A percentile compares a stretch with the other conserved stretches of the same genome.
Conservation (phyloP, 2,113 vertebrate genomes). For the Phasianus colchicus region DNA sequence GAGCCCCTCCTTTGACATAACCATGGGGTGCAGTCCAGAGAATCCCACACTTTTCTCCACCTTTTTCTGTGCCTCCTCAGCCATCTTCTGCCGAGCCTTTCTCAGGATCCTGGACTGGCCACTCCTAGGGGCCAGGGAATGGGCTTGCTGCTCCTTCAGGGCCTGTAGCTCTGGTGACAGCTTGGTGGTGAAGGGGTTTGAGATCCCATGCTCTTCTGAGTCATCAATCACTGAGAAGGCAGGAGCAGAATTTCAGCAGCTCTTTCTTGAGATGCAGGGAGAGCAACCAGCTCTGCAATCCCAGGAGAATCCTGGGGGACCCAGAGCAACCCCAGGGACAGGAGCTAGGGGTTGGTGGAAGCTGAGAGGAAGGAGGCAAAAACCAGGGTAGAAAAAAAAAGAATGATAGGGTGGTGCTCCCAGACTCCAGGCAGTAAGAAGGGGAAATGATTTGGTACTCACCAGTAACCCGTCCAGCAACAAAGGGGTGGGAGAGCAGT, state of each 20-base stretch:
- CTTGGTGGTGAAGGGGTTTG: conserved; percentile 86
- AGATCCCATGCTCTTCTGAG: conserved; percentile 69
- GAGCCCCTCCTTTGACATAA: neutral
- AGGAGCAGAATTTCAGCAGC: neutral
- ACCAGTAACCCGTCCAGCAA: conserved; percentile 90
- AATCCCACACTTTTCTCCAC: conserved; percentile 23
- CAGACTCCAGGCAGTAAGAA: neutral
- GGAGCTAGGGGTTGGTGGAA: neutral
- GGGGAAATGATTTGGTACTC: conserved; percentile 28
- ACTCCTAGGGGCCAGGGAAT: conserved; percentile 72
- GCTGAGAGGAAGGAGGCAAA: neutral
- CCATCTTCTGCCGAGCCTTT: conserved; percentile 79
- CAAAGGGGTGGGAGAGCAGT: conserved; percentile 91
- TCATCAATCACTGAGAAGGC: conserved; percentile 81
- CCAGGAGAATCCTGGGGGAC: neutral
- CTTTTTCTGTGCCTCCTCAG: conserved; percentile 76
- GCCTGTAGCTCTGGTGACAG: conserved; percentile 85
- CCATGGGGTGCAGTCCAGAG: neutral
- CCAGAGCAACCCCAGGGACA: neutral
- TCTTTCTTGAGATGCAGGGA: neutral
- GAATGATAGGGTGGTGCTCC: neutral
- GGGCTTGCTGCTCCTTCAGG: conserved; percentile 85
- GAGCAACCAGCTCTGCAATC: neutral
- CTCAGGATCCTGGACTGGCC: conserved; percentile 81
- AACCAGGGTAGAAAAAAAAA: neutral